A percentile compares a stretch with the other conserved stretches of the same genome.
Conservation (phyloP, 2,888 invertebrate species). For the Leptogaster cylindrica region DNA sequence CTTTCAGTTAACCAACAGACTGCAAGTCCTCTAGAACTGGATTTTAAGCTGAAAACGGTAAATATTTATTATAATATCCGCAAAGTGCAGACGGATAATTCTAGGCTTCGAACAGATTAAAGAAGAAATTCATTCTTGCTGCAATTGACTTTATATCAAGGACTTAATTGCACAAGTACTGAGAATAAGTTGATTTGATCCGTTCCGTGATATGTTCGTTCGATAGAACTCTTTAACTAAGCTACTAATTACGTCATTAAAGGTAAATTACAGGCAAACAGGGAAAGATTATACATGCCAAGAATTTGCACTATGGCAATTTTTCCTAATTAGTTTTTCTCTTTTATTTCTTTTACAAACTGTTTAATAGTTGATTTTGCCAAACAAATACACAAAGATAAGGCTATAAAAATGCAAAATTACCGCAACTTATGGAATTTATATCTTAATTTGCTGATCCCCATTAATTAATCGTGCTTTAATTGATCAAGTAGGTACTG, state of each 20-base stretch:
- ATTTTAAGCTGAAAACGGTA: neutral
- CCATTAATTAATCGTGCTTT: no score
- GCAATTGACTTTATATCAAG: neutral
- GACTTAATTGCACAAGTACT: slow-evolving; percentile 1
- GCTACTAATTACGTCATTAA: slow-evolving; percentile 8
- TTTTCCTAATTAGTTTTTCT: no score
- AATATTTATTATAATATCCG: slow-evolving; percentile 20
- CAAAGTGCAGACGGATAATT: slow-evolving; percentile 35
- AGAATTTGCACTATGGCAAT: no score
- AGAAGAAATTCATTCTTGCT: neutral
- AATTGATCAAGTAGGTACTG: no score
- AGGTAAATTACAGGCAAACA: slow-evolving; percentile 14
- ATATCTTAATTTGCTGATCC: no score
- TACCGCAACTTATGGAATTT: no score
- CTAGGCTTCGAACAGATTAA: slow-evolving; percentile 20
- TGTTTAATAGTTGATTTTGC: no score
- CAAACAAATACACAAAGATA: no score
- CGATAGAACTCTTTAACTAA: slow-evolving; percentile 8
- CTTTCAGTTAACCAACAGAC: neutral
- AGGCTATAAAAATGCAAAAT: no score
- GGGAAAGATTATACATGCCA: no score
- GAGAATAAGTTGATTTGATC: neutral
- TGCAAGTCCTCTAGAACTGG: neutral
- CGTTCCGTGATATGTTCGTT: neutral
- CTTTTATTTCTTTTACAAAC: no score